Conservation (phyloP, 2,888 invertebrate genomes). For the Opisthograptis luteolata region DNA sequence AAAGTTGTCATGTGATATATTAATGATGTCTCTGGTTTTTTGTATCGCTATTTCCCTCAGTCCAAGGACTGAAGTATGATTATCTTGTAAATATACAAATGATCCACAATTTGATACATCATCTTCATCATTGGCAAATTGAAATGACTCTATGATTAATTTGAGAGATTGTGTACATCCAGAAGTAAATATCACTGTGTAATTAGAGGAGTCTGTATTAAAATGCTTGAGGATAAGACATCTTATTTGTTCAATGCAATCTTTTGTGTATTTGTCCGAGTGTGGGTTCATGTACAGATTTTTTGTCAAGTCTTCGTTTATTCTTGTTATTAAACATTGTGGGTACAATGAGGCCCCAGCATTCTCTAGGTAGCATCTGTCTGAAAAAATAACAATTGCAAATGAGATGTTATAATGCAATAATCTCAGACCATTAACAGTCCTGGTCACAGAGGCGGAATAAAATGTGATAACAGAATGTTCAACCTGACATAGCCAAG, state of each 20-base stretch:
- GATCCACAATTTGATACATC: constrained; percentile 75
- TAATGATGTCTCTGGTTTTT: constrained; percentile 81
- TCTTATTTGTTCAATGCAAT: constrained; percentile 93
- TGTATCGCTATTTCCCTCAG: constrained; percentile 90
- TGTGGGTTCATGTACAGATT: constrained; percentile 97
- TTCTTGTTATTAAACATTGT: constrained; percentile 87
- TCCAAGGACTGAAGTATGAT: constrained; percentile 98
- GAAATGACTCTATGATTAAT: constrained; percentile 92
- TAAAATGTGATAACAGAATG: too few species aligned
- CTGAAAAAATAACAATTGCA: constrained; percentile 68
- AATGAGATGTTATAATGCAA: too few species aligned
- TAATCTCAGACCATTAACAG: too few species aligned
- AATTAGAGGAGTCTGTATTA: constrained; percentile 90
- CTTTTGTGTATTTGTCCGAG: constrained; percentile 91
- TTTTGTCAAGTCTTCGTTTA: constrained; percentile 86
- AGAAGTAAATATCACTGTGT: constrained; percentile 96
- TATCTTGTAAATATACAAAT: constrained; percentile 93
- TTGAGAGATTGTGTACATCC: constrained; percentile 96
- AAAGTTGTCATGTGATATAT: constrained; percentile 85
- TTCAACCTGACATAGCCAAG: too few species aligned
- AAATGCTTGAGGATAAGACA: constrained; percentile 94
- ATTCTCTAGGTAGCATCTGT: constrained; percentile 93
- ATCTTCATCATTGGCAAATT: constrained; percentile 72
- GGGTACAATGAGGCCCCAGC: constrained; percentile 94
- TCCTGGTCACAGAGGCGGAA: too few species aligned